Conservation (phyloP, 2,797 vertebrate species). For the Periparus ater region DNA sequence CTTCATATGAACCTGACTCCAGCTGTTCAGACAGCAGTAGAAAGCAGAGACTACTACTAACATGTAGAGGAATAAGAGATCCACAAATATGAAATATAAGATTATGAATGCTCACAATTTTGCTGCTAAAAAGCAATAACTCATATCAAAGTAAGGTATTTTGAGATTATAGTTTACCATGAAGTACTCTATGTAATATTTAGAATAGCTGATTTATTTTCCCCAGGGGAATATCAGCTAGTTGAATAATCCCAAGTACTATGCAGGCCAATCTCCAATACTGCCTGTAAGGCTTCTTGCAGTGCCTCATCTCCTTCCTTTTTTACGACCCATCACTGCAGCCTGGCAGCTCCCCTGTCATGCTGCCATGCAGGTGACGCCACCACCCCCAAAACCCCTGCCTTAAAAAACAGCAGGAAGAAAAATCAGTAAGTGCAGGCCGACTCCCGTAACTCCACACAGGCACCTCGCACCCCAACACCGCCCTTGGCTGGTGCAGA, state of each 20-base stretch:
- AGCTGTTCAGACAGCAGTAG: neutral
- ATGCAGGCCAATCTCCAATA: neutral
- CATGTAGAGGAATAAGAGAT: neutral
- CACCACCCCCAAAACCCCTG: neutral
- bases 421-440: neutral
- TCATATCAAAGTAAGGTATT: neutral
- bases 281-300: neutral
- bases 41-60: neutral
- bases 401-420: neutral
- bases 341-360: neutral
- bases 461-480: neutral
- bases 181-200: neutral
- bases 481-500: accelerated
- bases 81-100: neutral
- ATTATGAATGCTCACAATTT: neutral
- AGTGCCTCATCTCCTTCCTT: neutral
- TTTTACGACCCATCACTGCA: neutral
- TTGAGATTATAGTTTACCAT: neutral
- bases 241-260: neutral
- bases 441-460: neutral
- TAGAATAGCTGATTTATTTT: neutral
- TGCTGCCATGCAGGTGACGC: neutral
- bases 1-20: neutral
- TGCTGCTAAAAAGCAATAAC: neutral
- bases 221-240: neutral